Evolutionary conservation across 2,113 vertebrate species (phyloP), one percentile per base, ranked within the genome.

Genomic region (Cyprinodon tularosa): DNA sequence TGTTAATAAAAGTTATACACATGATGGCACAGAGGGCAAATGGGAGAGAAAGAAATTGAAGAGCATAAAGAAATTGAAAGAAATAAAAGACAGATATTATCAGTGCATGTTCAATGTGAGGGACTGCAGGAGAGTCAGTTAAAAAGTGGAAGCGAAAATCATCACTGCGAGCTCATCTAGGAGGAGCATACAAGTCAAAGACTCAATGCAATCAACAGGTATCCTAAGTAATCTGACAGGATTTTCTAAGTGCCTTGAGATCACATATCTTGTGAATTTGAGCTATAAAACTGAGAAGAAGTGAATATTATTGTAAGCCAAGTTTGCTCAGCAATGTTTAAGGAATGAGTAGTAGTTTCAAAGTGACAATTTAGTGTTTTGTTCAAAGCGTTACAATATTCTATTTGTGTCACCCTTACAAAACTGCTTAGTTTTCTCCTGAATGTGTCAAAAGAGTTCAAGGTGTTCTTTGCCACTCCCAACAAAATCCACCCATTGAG

Each of bases 401-500:
- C 64, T 57, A 48, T 77, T 47, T 77, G 44, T 68, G 66, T 75
- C 66, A 69, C 39, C 72, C 72, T 12, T 62, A 74, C 36, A 70
- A 4, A 86, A 74, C 85, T 67, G 62, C 86, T 78, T 72, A 76
- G 61, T 84, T 84, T 78, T 70, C 68, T 62, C 83, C 79, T 84
- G 71, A 82, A 81, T 60, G 65, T 72, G 68, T 75, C 57, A 72
- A 66, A 78, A 72, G 66, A 83, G 88, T 79, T 86, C 85, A 90
- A 84, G 83, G 88, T 81, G 81, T 82, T 57, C 63, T 72, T 77
- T 88, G 86, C 78, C 76, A 88, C 40, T 84, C 77, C 66, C 61
- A 80, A 79, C 81, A 69, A 87, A 91, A 87, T 84, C 76, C 82
- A 80, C 67, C 42, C 82, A 88, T 90, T 88, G 84, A 90, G 89